Percentiles rank a stretch among this genome's conserved stretches.
phyloP scores from a whole-genome alignment of 30 jellyfish, hydroid and myxozoan species.

The Sanderia malayensis region DNA sequence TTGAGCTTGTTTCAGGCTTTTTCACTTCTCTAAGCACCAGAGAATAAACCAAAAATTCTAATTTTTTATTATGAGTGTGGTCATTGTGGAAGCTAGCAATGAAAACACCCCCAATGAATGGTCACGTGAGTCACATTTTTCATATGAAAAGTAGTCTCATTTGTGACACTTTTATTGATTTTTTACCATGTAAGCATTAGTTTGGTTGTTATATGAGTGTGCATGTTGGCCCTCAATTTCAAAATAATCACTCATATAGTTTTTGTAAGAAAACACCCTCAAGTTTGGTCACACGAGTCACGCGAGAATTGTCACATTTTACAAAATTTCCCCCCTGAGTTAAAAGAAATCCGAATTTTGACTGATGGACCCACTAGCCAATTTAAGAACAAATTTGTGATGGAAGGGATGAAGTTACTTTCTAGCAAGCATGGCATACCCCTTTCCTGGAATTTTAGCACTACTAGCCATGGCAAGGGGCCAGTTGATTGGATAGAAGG shows the following conservation, averaged over 20 bases:
- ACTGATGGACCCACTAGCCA: constrained; percentile 68
- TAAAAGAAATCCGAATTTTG: constrained; percentile 26
- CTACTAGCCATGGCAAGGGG: constrained; percentile 38
- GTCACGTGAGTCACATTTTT: constrained; percentile 20
- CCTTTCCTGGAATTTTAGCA: constrained; percentile 21
- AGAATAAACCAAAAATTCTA: background rate
- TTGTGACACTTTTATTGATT: background rate
- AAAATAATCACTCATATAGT: background rate
- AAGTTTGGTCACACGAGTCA: constrained; percentile 12
- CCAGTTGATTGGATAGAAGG: constrained; percentile 39
- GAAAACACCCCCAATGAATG: constrained; percentile 10
- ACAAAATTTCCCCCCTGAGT: constrained; percentile 12
- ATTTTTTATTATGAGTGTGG: background rate
- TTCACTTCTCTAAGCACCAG: constrained; percentile 2
- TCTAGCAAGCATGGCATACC: background rate
- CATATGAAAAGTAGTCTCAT: constrained; percentile 14
- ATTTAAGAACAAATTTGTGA: constrained; percentile 51
- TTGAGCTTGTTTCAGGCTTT: too few relatives aligned
- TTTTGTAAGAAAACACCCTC: background rate
- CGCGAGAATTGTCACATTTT: constrained; percentile 17
- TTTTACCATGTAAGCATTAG: background rate
- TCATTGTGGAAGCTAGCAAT: background rate
- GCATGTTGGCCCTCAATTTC: constrained; percentile 1
- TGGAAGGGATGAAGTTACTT: constrained; percentile 14
- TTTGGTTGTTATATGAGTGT: constrained; percentile 1